Percentiles rank a stretch among this genome's conserved stretches.
Conservation (phyloP, 1,140 invertebrate genomes). For the Drosophila trapezifrons region DNA sequence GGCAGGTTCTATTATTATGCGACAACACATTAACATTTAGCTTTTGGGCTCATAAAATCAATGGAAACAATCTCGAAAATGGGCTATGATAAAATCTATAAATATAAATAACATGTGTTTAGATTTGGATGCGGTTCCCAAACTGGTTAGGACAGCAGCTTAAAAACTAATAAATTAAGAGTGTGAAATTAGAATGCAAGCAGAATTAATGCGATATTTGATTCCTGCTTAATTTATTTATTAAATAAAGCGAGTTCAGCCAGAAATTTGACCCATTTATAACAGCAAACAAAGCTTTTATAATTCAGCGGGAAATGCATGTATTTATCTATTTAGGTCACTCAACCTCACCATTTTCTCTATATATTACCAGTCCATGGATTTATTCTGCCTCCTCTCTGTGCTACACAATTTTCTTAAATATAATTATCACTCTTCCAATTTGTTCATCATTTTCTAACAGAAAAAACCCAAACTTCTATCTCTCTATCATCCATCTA, state of each 20-base stretch:
- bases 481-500: neutral
- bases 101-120: slow-evolving; percentile 14
- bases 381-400: neutral
- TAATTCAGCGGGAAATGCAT: neutral
- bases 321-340: neutral
- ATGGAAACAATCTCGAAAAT: slow-evolving; percentile 32
- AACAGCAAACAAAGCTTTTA: neutral
- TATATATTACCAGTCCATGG: neutral
- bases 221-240: neutral
- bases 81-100: slow-evolving; percentile 19
- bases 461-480: neutral
- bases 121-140: neutral
- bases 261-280: neutral
- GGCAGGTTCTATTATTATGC: slow-evolving; percentile 21
- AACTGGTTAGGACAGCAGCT: slow-evolving; percentile 12
- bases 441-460: neutral
- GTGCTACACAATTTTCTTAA: neutral
- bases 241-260: neutral
- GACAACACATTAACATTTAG: slow-evolving; percentile 3
- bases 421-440: slow-evolving; percentile 12
- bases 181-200: neutral
- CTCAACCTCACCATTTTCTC: neutral
- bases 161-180: slow-evolving; percentile 11
- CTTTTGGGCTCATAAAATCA: slow-evolving; percentile 33
- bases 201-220: slow-evolving; percentile 6